phyloP scores from a whole-genome alignment of 2,113 vertebrate species.

The Hiodon alosoides region DNA sequence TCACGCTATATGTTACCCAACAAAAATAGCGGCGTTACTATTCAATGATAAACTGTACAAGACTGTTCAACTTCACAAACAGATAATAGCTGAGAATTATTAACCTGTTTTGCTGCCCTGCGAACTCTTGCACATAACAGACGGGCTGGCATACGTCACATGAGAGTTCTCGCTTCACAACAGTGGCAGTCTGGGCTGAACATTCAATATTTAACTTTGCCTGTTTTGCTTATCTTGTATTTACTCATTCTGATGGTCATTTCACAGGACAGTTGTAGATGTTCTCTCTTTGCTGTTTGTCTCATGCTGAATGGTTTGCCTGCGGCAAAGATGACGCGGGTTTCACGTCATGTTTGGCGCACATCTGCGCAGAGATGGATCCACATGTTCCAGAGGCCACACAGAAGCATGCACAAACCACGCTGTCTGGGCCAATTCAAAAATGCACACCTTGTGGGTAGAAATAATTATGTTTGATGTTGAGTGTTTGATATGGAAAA shows the following conservation, averaged over 20 bases:
- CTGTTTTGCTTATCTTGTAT: slow-evolving; percentile 9
- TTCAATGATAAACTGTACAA: slow-evolving; percentile 6
- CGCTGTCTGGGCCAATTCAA: too few relatives aligned
- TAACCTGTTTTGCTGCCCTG: slow-evolving; percentile 4
- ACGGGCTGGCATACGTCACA: background rate
- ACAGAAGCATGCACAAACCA: too few relatives aligned
- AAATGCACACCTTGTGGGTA: too few relatives aligned
- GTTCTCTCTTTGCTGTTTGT: background rate
- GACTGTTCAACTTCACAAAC: slow-evolving; percentile 2
- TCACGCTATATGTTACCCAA: background rate
- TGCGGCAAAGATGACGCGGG: background rate
- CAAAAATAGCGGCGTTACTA: background rate
- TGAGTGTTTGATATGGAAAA: too few relatives aligned
- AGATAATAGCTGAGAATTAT: slow-evolving; percentile 20
- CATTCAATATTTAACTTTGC: slow-evolving; percentile 47
- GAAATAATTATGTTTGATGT: too few relatives aligned
- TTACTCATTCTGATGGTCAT: background rate
- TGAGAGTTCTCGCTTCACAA: background rate
- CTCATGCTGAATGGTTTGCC: background rate
- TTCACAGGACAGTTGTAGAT: background rate
- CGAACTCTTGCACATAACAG: background rate
- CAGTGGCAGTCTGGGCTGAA: slow-evolving; percentile 15
- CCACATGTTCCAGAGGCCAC: too few relatives aligned
- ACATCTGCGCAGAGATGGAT: too few relatives aligned
- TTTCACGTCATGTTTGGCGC: too few relatives aligned